Evolutionary conservation across 1,140 invertebrate species (phyloP), one percentile per base, ranked within the genome.

Genomic region (Drosophila subpulchrella): DNA sequence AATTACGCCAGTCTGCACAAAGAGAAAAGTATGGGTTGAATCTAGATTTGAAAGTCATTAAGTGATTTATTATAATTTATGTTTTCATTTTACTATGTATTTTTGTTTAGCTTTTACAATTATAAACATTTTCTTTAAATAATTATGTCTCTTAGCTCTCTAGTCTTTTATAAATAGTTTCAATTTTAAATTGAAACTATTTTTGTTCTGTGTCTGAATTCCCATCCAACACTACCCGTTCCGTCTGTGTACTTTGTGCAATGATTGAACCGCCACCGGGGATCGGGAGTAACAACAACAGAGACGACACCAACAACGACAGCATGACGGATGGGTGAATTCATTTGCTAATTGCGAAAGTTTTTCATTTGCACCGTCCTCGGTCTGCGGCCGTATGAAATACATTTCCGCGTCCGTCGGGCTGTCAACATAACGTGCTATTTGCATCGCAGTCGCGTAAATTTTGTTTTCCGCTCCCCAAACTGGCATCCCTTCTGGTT

Each of bases 311-410:
- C 48, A 41, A 54, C 62, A 71, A 71, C 70, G 80, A 84, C 85
- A 83, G 78, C 75, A 84, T 86, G 90, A 91, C 82, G 90, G 86
- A 91, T 91, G 90, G 81, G 67, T 91, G 90, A 86, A 90, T 91
- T 91, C 90, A 91, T 91, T 91, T 91, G 86, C 90, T 91, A 91
- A 91, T 91, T 91, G 90, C 82, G 61, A 78, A 91, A 90, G 66
- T 88, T 89, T 90, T 80, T 78, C 80, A 81, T 82, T 88, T 78
- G 65, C 56, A 54, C 56, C 68, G 51, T 34, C 24, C 50, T 47
- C 68, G 30, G 53, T 62, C 50, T 75, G 58, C 38, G 60, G 48
- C 63, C 51, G 65, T 48, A 70, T 71, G 73, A 71, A 60, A 80
- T 44, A 41, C 57, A 68, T 42, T 61, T 66, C 63, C 70, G 65